Evolutionary conservation across 2,113 vertebrate species (phyloP).

Genomic region (Dasypus novemcinctus): DNA sequence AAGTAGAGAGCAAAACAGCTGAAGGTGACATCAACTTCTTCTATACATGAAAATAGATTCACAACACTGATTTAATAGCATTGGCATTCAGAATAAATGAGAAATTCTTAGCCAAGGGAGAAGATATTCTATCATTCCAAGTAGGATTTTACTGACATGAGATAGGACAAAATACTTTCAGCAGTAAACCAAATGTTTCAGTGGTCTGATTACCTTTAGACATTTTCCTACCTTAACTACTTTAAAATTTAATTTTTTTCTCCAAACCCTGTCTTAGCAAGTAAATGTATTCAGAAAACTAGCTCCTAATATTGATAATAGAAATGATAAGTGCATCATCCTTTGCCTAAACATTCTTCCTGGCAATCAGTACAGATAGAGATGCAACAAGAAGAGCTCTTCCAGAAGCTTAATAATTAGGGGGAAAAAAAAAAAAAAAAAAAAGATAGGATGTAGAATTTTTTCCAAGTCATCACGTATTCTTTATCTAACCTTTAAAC

Average conservation of each 20-base stretch:
- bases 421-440: too few relatives aligned
- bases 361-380: not conserved
- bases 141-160: not conserved
- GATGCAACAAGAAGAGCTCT: conserved; percentile 3
- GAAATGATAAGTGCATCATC: not conserved
- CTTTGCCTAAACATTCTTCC: not conserved
- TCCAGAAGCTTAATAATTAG: too few relatives aligned
- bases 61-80: not conserved
- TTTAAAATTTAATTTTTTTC: not conserved
- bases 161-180: not conserved
- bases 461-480: too few relatives aligned
- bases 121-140: not conserved
- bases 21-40: not conserved
- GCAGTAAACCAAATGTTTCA: not conserved
- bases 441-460: too few relatives aligned
- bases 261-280: not conserved
- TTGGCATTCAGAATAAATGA: not conserved
- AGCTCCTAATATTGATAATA: not conserved
- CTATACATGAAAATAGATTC: not conserved
- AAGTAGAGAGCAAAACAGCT: not conserved
- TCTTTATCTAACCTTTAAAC: too few relatives aligned
- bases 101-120: not conserved
- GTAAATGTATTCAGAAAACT: not conserved
- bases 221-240: not conserved
- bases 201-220: not conserved